Conservation (phyloP, 2,888 invertebrate species). For the Epirrhoe tristata region DNA sequence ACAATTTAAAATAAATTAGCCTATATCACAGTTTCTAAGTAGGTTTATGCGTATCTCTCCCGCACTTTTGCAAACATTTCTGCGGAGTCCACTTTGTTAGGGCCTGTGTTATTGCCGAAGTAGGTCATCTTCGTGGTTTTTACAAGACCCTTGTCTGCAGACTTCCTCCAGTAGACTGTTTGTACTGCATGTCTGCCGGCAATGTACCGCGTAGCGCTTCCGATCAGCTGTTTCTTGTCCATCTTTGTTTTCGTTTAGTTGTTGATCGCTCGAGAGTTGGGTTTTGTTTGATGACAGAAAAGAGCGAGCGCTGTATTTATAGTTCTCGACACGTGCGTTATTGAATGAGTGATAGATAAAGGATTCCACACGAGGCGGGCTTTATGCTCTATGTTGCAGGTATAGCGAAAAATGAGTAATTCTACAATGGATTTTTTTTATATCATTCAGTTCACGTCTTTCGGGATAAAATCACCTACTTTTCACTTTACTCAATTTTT, state of each 20-base stretch:
- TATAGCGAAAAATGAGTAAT: neutral
- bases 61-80: conserved; percentile 79
- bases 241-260: conserved; percentile 50
- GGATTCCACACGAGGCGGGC: conserved; percentile 51
- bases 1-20: conserved; percentile 50
- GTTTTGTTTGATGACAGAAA: conserved; percentile 35
- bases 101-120: conserved; percentile 82
- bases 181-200: conserved; percentile 90
- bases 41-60: conserved; percentile 68
- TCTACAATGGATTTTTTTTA: neutral
- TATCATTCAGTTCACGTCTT: too few species aligned
- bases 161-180: conserved; percentile 90
- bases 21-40: conserved; percentile 50
- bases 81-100: conserved; percentile 74
- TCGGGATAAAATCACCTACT: too few species aligned
- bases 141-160: conserved; percentile 79
- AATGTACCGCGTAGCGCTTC: conserved; percentile 89
- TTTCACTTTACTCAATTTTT: too few species aligned
- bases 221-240: conserved; percentile 86
- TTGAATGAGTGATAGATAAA: conserved; percentile 64
- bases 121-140: conserved; percentile 85
- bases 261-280: conserved; percentile 22
- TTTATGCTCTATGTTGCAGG: conserved; percentile 18
- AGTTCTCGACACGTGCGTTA: conserved; percentile 59
- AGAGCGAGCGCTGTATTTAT: conserved; percentile 53